Conservation (phyloP, 2,888 invertebrate species). For the Odontomyia ornata region DNA sequence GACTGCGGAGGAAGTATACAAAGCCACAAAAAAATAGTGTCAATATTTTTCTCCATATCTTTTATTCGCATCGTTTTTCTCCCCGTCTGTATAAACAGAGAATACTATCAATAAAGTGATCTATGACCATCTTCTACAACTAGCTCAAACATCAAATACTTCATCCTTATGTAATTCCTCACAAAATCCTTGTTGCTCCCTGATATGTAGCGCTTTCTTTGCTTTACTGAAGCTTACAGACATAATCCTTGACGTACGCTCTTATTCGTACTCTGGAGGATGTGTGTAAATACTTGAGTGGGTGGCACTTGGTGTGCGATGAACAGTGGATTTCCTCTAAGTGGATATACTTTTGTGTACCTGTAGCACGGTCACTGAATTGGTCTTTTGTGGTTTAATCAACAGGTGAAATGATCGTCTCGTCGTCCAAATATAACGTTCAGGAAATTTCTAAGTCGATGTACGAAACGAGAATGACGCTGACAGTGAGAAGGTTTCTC, state of each 20-base stretch:
- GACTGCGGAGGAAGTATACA: neutral
- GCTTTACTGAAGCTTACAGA: conserved; percentile 33
- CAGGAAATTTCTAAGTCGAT: conserved; percentile 74
- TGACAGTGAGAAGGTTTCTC: conserved; percentile 79
- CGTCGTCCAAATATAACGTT: conserved; percentile 81
- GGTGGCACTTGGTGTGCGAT: too few species aligned
- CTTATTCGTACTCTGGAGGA: conserved; percentile 38
- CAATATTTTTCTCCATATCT: neutral
- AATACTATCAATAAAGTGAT: conserved; percentile 47
- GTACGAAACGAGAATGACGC: conserved; percentile 84
- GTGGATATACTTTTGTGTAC: neutral
- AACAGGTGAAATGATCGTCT: conserved; percentile 85
- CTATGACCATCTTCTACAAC: conserved; percentile 20
- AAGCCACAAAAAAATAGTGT: conserved; percentile 35
- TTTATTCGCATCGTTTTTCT: neutral
- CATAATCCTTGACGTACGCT: conserved; percentile 47
- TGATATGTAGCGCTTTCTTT: conserved; percentile 16
- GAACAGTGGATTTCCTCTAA: conserved; percentile 26
- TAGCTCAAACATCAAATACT: conserved; percentile 40
- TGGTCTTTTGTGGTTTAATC: conserved; percentile 48
- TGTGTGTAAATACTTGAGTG: conserved; percentile 26
- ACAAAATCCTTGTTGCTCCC: conserved; percentile 46
- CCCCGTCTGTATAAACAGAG: neutral
- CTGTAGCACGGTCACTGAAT: conserved; percentile 4
- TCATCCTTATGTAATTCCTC: conserved; percentile 44